phyloP scores from a whole-genome alignment of 2,113 vertebrate species.

The Megatriorchis doriae region DNA sequence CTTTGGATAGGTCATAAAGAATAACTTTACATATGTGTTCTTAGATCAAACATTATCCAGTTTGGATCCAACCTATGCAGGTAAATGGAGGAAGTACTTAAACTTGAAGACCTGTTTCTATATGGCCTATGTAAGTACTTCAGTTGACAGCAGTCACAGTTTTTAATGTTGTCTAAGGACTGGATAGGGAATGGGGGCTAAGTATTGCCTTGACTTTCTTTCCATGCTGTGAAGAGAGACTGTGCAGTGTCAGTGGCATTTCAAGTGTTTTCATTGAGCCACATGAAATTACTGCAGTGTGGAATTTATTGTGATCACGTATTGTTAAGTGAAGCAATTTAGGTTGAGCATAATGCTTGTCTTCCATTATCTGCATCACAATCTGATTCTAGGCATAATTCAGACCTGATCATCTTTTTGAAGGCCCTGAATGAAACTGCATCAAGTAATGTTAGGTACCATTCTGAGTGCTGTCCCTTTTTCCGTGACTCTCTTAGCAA shows the following conservation, averaged over 20 bases:
- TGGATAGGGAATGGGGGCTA: background rate
- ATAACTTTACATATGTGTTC: background rate
- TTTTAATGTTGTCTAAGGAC: background rate
- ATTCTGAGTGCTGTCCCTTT: background rate
- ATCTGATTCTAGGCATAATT: background rate
- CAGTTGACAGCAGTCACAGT: background rate
- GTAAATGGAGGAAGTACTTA: constrained; percentile 96
- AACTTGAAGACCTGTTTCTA: constrained; percentile 96
- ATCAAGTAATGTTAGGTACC: background rate
- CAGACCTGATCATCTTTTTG: background rate
- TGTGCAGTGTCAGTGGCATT: background rate
- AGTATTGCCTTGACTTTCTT: background rate
- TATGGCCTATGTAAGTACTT: constrained; percentile 91
- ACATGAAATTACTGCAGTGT: background rate
- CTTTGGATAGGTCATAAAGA: background rate
- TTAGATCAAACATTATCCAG: constrained; percentile 92
- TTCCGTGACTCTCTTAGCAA: background rate
- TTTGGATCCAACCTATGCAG: constrained; percentile 87
- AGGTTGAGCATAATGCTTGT: background rate
- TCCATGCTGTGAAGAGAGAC: background rate
- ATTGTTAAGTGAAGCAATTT: background rate
- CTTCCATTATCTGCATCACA: background rate
- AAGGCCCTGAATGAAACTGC: background rate
- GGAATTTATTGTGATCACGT: background rate
- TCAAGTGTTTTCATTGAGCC: background rate